These are phyloP conservation scores for Pygoscelis adeliae DNA, from an alignment of 2,113 vertebrate species.

Conservation along the genomic window DNA sequence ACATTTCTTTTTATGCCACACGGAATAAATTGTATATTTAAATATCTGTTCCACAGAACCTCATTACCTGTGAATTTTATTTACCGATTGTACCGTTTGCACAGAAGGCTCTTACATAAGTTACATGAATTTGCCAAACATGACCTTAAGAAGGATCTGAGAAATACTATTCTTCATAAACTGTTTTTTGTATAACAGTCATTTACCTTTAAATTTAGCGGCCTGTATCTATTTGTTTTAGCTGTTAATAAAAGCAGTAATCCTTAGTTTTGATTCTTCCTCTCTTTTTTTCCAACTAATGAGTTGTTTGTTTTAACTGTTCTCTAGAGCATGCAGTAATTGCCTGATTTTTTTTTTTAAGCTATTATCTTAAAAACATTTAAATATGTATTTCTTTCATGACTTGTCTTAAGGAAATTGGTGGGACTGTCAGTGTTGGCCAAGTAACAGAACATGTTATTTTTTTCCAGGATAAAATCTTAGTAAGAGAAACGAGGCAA, in stretches of 20 bases:
- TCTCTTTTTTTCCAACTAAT: rapidly evolving
- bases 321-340: neutral
- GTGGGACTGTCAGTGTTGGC: neutral
- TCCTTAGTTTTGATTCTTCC: neutral
- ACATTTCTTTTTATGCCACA: neutral
- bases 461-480: neutral
- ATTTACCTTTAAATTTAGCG: neutral
- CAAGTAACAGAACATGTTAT: neutral
- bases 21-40: neutral
- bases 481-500: neutral
- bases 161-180: neutral
- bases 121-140: neutral
- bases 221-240: neutral
- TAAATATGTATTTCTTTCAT: neutral
- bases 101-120: neutral
- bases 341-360: neutral
- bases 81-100: neutral
- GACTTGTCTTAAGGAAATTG: neutral
- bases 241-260: neutral
- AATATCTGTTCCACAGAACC: neutral
- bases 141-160: neutral
- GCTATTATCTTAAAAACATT: neutral
- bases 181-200: neutral
- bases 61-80: neutral
- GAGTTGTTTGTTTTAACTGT: neutral